These are phyloP conservation scores for Melanerpes aurifrons DNA, from an alignment of 2,113 vertebrate genomes.

Conservation along the genomic window DNA sequence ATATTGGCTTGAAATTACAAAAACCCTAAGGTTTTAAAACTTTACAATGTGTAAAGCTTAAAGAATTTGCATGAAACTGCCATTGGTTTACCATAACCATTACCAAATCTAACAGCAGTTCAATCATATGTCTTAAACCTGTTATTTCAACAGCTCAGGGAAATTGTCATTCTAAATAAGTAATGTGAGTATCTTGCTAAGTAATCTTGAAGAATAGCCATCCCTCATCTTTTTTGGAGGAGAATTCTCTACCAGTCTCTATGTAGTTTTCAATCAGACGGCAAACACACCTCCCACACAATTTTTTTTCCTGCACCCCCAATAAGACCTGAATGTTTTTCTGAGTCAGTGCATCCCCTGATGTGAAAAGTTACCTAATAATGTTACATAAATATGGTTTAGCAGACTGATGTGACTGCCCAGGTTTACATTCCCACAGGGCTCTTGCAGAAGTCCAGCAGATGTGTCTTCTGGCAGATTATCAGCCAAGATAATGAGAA, in stretches of 20 bases:
- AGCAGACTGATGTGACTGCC: constrained; percentile 7
- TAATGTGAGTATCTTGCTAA: constrained; percentile 24
- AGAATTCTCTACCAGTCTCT: background rate
- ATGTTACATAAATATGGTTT: constrained; percentile 39
- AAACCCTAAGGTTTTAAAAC: constrained; percentile 40
- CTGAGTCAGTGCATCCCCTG: background rate
- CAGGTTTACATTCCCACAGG: constrained; percentile 3
- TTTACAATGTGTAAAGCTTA: constrained; percentile 36
- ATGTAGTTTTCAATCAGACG: background rate
- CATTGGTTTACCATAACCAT: constrained; percentile 52
- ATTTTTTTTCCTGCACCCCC: background rate
- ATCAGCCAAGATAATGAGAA: constrained; percentile 66
- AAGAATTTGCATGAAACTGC: constrained; percentile 56
- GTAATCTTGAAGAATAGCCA: background rate
- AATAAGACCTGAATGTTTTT: background rate
- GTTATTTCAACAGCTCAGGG: constrained; percentile 16
- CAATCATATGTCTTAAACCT: constrained; percentile 39
- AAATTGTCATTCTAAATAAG: constrained; percentile 44
- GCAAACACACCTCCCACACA: background rate
- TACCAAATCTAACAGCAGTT: constrained; percentile 48
- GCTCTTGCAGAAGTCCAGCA: constrained; percentile 53
- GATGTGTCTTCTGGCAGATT: constrained; percentile 65
- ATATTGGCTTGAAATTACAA: constrained; percentile 14
- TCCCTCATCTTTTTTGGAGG: background rate
- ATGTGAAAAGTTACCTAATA: constrained; percentile 33